phyloP scores from a whole-genome alignment of 2,113 vertebrate genomes.

The Sylvilagus bachmani region DNA sequence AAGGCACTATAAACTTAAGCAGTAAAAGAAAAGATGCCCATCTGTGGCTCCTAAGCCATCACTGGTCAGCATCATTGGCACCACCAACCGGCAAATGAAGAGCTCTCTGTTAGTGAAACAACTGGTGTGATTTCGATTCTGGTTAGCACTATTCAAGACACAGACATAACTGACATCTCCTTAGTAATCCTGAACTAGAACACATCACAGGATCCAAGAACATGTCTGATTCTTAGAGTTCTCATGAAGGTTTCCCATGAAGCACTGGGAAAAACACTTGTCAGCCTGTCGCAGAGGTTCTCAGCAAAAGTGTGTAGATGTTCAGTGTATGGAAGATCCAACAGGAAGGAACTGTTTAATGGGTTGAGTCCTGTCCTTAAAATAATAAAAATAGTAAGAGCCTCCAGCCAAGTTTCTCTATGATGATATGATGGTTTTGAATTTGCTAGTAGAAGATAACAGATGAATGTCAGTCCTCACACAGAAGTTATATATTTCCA shows the following conservation, averaged over 20 bases:
- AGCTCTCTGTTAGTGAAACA: slow-evolving; percentile 26
- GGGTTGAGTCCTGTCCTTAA: slow-evolving; percentile 43
- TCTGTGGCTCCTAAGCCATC: neutral
- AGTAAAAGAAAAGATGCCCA: neutral
- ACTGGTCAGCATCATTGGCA: neutral
- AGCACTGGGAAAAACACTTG: neutral
- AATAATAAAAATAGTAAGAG: neutral
- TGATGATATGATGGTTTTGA: slow-evolving; percentile 33
- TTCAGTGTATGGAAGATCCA: slow-evolving; percentile 34
- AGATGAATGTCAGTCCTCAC: neutral
- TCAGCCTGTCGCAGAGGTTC: slow-evolving; percentile 60
- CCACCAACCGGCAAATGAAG: slow-evolving; percentile 17
- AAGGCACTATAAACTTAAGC: neutral
- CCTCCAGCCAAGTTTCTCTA: slow-evolving; percentile 7
- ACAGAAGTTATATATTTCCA: neutral
- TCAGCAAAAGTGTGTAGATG: slow-evolving; percentile 36
- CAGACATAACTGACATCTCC: slow-evolving; percentile 6
- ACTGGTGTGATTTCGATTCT: slow-evolving; percentile 29
- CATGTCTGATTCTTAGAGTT: slow-evolving; percentile 25
- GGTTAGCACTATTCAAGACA: slow-evolving; percentile 40
- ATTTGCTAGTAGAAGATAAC: slow-evolving; percentile 27
- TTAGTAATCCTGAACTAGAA: neutral
- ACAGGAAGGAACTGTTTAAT: neutral
- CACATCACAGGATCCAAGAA: slow-evolving; percentile 30
- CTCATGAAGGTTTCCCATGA: slow-evolving; percentile 53